A percentile compares a stretch with the other conserved stretches of the same genome.
Evolutionary conservation across 2,888 invertebrate genomes (phyloP).

Genomic region (Drosophila helvetica): DNA sequence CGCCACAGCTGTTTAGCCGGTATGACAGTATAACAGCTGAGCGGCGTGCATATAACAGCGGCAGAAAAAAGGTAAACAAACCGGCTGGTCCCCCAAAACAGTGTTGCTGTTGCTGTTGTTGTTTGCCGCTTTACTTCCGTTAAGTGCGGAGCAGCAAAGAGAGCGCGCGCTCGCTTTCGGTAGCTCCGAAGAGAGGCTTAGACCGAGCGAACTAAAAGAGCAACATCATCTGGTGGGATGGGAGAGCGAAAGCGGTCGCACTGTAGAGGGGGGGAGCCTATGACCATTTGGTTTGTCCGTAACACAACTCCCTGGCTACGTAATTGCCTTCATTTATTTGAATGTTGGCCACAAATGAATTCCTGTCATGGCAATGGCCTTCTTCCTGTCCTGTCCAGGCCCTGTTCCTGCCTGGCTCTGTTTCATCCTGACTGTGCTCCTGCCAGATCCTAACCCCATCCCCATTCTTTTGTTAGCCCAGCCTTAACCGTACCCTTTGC

Average conservation of each 20-base stretch:
- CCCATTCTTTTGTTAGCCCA: too few relatives aligned
- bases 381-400: not conserved
- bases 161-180: not conserved
- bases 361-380: conserved; percentile 9
- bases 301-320: conserved; percentile 1
- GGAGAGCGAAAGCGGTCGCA: conserved; percentile 1
- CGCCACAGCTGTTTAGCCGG: conserved; percentile 30
- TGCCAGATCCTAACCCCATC: not conserved
- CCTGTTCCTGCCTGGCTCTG: not conserved
- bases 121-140: conserved; percentile 67
- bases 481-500: not conserved
- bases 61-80: conserved; percentile 63
- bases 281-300: not conserved
- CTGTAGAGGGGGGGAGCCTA: too few relatives aligned
- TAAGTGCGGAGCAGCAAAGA: conserved; percentile 27
- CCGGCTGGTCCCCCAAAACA: conserved; percentile 52
- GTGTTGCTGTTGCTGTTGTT: not conserved
- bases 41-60: conserved; percentile 47
- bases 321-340: conserved; percentile 47
- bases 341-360: conserved; percentile 42
- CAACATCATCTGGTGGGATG: conserved; percentile 13
- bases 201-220: not conserved
- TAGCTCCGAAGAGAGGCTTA: conserved; percentile 4
- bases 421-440: not conserved
- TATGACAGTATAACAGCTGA: conserved; percentile 63